Evolutionary conservation across 2,113 vertebrate species (phyloP), one percentile per base, ranked within the genome.

Genomic region (Sorex araneus): DNA sequence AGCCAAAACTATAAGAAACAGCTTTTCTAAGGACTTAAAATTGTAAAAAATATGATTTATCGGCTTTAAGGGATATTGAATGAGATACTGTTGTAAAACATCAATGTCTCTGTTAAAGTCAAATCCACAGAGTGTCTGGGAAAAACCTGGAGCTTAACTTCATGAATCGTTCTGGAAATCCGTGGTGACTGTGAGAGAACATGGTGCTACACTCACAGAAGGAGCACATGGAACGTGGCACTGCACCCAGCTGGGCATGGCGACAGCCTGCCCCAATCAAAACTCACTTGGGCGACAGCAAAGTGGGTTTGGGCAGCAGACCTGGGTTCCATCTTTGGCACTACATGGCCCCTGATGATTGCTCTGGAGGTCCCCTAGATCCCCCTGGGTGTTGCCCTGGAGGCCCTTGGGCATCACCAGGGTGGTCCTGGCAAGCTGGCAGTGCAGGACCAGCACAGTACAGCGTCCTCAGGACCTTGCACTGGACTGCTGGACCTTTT

Each of bases 111-210:
- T 85, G 45, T 82, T 60, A 91, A 92, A 92, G 85, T 67, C 23
- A 66, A 73, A 87, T 70, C 18, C 15, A 63, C 43, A 64, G 60
- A 78, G 28, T 89, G 78, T 21, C 40, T 63, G 67, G n/a, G 70
- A 86, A 2, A 64, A 82, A 92, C 43, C 71, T 81, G 77, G 75
- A 67, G 28, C 54, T 77, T 8, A 84, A 75, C 78, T 78, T 69
- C 25, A 85, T 43, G n/a, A 84, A 63, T 84, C 81, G 21, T 76
- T 94, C 32, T 74, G n/a, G 81, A 81, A 85, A 69, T 85, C 54
- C 79, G 81, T 30, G 66, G 47, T 0, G 5, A 75, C 67, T 25
- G 57, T 82, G 54, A 63, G 12, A 86, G 40, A 91, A 74, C 40
- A 57, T 30, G 6, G 6, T 45, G 36, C 15, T 47, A 81, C 13